These are phyloP conservation scores for Chloroceryle inda DNA, from an alignment of 2,797 vertebrate genomes.

Conservation along the genomic window DNA sequence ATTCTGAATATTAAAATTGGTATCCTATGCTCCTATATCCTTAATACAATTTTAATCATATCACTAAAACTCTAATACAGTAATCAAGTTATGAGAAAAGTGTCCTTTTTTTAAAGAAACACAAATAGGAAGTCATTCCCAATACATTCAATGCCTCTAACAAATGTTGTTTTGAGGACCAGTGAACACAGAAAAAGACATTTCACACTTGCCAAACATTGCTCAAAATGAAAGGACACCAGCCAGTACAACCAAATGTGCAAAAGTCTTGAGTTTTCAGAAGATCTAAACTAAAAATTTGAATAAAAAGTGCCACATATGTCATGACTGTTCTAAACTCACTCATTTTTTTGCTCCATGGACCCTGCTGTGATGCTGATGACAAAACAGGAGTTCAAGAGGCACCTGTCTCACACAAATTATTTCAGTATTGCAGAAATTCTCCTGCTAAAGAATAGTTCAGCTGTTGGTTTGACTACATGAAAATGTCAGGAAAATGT, in stretches of 20 bases:
- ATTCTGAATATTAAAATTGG: background rate
- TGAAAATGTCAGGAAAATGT: background rate
- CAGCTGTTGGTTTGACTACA: conserved; percentile 14
- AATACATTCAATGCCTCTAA: background rate
- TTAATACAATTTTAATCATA: background rate
- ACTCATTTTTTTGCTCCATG: background rate
- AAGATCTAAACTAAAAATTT: background rate
- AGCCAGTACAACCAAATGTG: background rate
- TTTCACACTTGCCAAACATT: background rate
- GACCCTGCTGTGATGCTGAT: background rate
- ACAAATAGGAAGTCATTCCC: background rate
- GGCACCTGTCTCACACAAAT: background rate
- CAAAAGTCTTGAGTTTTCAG: background rate
- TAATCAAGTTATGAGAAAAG: background rate
- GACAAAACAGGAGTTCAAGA: conserved; percentile 30
- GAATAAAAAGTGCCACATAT: background rate
- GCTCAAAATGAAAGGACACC: background rate
- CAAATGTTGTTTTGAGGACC: background rate
- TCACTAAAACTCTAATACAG: background rate
- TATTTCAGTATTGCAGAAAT: background rate
- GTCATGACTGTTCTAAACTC: background rate
- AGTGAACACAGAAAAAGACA: background rate
- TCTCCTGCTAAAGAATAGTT: background rate
- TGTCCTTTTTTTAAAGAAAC: background rate
- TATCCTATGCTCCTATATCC: background rate